A percentile compares a stretch with the other conserved stretches of the same genome.
Evolutionary conservation across 2,888 invertebrate genomes (phyloP).

Genomic region (Ectobius pallidus): DNA sequence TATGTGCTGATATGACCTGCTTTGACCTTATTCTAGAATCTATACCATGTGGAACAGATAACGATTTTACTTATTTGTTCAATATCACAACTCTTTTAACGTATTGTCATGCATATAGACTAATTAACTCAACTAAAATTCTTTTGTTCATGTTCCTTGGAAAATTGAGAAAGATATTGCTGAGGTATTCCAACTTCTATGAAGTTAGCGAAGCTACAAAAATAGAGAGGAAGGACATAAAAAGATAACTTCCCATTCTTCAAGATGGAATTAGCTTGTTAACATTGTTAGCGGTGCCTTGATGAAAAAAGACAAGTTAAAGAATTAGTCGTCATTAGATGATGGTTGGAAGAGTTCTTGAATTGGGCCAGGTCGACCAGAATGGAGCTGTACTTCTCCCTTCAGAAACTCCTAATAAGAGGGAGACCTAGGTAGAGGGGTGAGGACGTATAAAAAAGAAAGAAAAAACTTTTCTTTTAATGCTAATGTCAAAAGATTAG

Average conservation of each 20-base stretch:
- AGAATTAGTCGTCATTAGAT: constrained; percentile 18
- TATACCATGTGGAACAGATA: too few relatives aligned
- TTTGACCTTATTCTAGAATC: too few relatives aligned
- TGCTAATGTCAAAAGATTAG: background rate
- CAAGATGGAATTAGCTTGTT: constrained; percentile 15
- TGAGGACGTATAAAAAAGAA: background rate
- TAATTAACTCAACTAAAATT: too few relatives aligned
- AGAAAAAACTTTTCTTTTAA: background rate
- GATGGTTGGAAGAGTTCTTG: background rate
- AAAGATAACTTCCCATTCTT: background rate
- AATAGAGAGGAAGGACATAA: background rate
- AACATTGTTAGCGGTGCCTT: constrained; percentile 15
- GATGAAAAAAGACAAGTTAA: constrained; percentile 2
- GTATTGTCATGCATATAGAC: too few relatives aligned
- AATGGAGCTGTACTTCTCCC: background rate
- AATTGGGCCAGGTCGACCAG: background rate
- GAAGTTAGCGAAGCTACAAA: background rate
- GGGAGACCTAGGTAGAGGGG: too few relatives aligned
- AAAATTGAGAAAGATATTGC: too few relatives aligned
- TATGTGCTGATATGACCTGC: too few relatives aligned
- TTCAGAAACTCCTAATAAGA: too few relatives aligned
- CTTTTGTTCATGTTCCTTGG: too few relatives aligned
- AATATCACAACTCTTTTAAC: too few relatives aligned
- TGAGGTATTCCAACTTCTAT: too few relatives aligned
- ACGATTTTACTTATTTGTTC: too few relatives aligned